phyloP scores from a whole-genome alignment of 2,113 vertebrate species.

The Pelecanus crispus region DNA sequence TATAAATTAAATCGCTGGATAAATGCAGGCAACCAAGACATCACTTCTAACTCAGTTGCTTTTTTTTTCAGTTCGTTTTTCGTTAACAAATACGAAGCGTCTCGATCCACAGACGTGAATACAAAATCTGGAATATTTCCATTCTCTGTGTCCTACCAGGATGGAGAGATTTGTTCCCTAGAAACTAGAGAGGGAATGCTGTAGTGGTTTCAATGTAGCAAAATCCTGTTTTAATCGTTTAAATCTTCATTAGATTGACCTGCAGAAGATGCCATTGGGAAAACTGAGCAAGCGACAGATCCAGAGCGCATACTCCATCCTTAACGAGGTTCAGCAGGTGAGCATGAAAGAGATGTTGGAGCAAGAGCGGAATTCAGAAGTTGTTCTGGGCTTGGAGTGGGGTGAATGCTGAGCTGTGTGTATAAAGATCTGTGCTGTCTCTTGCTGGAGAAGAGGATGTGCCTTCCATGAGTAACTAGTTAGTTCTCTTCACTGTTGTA shows the following conservation, averaged over 20 bases:
- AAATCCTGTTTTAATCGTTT: not conserved
- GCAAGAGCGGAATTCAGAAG: not conserved
- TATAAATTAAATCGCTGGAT: not conserved
- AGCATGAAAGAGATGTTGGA: slow-evolving; percentile 2
- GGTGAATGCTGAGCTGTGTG: not conserved
- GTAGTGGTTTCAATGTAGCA: not conserved
- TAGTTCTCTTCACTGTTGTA: not conserved
- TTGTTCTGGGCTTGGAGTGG: not conserved
- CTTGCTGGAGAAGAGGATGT: not conserved
- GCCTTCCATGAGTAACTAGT: not conserved
- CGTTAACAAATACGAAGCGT: not conserved
- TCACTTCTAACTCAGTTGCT: not conserved
- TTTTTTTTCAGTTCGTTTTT: not conserved
- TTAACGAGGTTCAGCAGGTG: slow-evolving; percentile 95
- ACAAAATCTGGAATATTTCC: not conserved
- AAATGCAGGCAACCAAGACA: not conserved
- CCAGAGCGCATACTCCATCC: slow-evolving; percentile 94
- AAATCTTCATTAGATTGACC: slow-evolving; percentile 84
- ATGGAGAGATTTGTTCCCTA: not conserved
- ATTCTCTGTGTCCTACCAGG: not conserved
- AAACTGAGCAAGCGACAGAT: slow-evolving; percentile 98
- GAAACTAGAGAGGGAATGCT: not conserved
- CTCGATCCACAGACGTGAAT: not conserved
- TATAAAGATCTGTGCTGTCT: not conserved
- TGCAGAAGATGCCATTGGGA: slow-evolving; percentile 97